Percentiles rank a stretch among this genome's conserved stretches.
phyloP scores from a whole-genome alignment of 2,113 vertebrate genomes.

The Plecturocebus donacophilus region DNA sequence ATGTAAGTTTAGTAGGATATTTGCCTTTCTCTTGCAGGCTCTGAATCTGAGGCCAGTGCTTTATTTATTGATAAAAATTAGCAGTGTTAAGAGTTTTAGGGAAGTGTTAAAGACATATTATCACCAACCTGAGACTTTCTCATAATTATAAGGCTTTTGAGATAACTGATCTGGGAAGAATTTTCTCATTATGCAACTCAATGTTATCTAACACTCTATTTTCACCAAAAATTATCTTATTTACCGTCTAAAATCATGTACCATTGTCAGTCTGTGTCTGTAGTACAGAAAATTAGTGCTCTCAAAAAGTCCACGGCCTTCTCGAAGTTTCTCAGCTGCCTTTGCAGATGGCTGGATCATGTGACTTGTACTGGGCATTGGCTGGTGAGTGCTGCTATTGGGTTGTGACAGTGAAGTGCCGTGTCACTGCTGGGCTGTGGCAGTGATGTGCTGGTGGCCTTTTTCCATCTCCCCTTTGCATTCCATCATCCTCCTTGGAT shows the following conservation, averaged over 20 bases:
- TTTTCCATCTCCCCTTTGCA: background rate
- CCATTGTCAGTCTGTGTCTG: background rate
- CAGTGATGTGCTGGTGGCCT: background rate
- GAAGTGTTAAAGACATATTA: background rate
- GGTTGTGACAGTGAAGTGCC: background rate
- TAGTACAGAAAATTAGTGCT: background rate
- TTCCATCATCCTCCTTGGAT: background rate
- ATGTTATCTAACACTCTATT: background rate
- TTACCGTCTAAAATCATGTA: background rate
- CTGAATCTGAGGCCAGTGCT: background rate
- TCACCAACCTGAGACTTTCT: background rate
- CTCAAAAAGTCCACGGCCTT: background rate
- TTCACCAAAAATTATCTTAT: background rate
- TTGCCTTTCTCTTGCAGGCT: background rate
- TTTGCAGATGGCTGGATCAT: background rate
- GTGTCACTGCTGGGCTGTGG: background rate
- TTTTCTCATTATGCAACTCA: background rate
- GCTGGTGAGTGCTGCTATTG: background rate
- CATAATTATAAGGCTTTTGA: background rate
- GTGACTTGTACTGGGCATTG: background rate
- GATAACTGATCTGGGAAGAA: background rate
- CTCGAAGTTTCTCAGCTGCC: background rate
- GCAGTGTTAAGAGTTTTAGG: background rate
- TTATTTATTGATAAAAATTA: background rate
- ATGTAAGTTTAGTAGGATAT: background rate